Evolutionary conservation across 2,888 invertebrate species (phyloP).

Genomic region (Marronus borbonicus): DNA sequence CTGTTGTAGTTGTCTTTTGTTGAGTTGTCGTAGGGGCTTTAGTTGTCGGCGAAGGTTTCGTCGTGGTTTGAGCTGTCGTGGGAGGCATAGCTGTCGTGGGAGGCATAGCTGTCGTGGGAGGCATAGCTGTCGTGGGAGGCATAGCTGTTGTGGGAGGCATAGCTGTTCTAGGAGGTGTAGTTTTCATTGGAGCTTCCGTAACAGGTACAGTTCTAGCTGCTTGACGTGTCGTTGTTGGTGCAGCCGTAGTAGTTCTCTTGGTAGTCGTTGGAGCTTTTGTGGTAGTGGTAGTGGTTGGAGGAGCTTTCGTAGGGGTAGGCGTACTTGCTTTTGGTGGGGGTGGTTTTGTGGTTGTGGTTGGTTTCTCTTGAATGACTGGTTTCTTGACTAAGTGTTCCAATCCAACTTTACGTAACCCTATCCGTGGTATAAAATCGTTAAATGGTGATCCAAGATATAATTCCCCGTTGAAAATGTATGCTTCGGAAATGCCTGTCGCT

Average conservation of each 20-base stretch:
- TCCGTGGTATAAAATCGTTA: conserved; percentile 77
- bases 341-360: conserved; percentile 28
- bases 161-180: conserved; percentile 31
- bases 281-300: conserved; percentile 41
- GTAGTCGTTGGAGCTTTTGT: conserved; percentile 9
- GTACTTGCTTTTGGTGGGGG: conserved; percentile 52
- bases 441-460: conserved; percentile 81
- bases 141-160: conserved; percentile 28
- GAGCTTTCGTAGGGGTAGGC: conserved; percentile 54
- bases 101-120: conserved; percentile 33
- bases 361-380: not conserved
- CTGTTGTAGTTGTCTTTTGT: conserved; percentile 42
- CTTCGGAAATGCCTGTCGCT: conserved; percentile 76
- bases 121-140: conserved; percentile 25
- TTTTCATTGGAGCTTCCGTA: conserved; percentile 22
- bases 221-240: conserved; percentile 41
- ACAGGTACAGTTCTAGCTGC: conserved; percentile 15
- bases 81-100: conserved; percentile 21
- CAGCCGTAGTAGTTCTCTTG: conserved; percentile 42
- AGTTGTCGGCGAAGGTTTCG: conserved; percentile 31
- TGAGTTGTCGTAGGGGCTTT: conserved; percentile 36
- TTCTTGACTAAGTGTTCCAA: conserved; percentile 60
- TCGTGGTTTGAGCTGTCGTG: conserved; percentile 29
- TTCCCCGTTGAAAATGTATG: conserved; percentile 77
- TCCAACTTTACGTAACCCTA: conserved; percentile 74